Conservation (phyloP, 2,797 vertebrate species). For the Cirrhinus mrigala region DNA sequence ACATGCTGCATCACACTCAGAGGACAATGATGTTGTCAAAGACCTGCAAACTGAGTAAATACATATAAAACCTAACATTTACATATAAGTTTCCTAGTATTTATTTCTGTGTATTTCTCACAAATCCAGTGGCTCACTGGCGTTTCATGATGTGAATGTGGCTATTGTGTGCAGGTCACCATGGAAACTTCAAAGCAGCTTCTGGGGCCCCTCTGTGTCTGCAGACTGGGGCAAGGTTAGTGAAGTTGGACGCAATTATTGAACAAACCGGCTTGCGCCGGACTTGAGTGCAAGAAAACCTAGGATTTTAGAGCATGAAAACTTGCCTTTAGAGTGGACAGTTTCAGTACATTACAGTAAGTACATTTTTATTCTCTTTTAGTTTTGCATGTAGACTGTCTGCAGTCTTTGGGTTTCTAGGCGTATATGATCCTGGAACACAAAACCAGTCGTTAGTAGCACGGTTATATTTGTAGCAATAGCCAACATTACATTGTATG, state of each 20-base stretch:
- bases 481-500: too few relatives aligned
- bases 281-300: conserved; percentile 47
- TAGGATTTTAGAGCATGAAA: background rate
- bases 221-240: conserved; percentile 50
- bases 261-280: conserved; percentile 70
- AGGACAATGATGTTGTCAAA: background rate
- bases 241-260: conserved; percentile 57
- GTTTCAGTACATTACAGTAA: conserved; percentile 27
- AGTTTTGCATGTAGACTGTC: background rate
- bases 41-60: background rate
- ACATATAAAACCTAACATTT: background rate
- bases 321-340: background rate
- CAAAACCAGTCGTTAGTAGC: too few relatives aligned
- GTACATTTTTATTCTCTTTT: background rate
- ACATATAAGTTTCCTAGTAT: background rate
- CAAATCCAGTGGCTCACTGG: background rate
- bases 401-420: background rate
- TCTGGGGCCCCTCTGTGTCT: conserved; percentile 22
- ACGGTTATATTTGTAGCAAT: too few relatives aligned
- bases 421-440: too few relatives aligned
- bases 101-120: background rate
- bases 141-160: background rate
- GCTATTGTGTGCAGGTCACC: conserved; percentile 23
- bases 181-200: conserved; percentile 42
- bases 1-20: background rate